Evolutionary conservation across 2,888 invertebrate species (phyloP).

Genomic region (Tenodera sinensis): DNA sequence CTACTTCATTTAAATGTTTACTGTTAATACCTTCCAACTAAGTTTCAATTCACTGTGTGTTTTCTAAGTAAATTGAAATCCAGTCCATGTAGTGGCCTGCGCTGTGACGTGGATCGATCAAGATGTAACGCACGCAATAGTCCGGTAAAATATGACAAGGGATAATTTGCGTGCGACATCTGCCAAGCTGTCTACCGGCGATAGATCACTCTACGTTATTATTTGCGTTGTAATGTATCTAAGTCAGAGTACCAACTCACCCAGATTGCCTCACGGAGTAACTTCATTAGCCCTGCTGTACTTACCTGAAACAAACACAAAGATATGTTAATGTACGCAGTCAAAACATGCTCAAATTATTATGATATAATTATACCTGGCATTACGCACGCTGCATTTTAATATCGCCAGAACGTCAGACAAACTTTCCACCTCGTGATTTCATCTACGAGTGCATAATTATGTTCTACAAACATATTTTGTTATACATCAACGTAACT

Average conservation of each 20-base stretch:
- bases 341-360: no score
- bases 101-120: not conserved
- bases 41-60: not conserved
- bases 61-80: not conserved
- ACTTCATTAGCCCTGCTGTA: not conserved
- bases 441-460: no score
- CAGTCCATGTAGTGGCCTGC: not conserved
- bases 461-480: no score
- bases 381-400: no score
- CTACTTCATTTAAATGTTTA: no score
- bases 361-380: no score
- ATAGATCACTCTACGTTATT: not conserved
- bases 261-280: not conserved
- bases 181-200: not conserved
- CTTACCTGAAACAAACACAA: not conserved
- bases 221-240: not conserved
- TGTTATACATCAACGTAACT: no score
- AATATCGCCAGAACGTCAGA: no score
- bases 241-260: not conserved
- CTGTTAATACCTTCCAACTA: no score
- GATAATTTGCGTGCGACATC: not conserved
- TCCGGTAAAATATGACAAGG: not conserved
- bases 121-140: not conserved
- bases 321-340: not conserved
- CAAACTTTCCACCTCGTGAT: no score